Base-by-base conservation (phyloP, 2,797 vertebrate genomes). In the Prunella strophiata region DNA sequence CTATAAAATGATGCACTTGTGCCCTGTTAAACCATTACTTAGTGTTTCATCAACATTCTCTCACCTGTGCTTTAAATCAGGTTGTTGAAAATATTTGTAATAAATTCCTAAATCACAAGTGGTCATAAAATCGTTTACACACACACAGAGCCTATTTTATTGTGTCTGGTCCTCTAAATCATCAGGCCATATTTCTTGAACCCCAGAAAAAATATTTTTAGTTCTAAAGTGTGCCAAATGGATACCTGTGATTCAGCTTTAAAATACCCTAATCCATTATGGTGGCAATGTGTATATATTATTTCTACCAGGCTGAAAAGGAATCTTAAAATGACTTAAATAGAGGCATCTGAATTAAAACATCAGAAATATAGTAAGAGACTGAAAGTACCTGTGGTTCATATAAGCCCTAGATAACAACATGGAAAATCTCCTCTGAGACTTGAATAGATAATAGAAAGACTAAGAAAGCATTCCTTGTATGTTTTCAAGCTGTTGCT, bases 251-350 rank as follows among this genome's bases (percentile, higher is more conserved):
- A 80, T 72, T 96, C 70, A 70, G 47, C 32, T 89, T 80, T 87
- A 79, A 61, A 90, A 75, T 81, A 81, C 59, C 81, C 52, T 71
- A 92, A 88, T 84, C 55, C 34, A 55, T 93, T 95, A 58, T n/a
- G 65, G 21, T 59, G 13, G n/a, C 8, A 84, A 91, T 22, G 51
- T 75, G 51, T 77, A 51, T 89, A 68, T 68, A 96, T 96, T 81
- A 83, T 63, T 93, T 79, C 76, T 92, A 80, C 96, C 70, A 43
- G 83, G 85, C 50, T 89, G 43, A 51, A 95, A 96, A 91, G 71
- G 79, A 96, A 86, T 89, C 43, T 91, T 80, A 59, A 93, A 86
- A 88, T 89, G 0, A 66, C 47, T 77, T 93, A 55, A 57, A 80
- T 51, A 93, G 50, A 91, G 16, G 14, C 21, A 88, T 59, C 67